Conservation (phyloP, 2,113 vertebrate genomes). For the Dolichotis patagonum region DNA sequence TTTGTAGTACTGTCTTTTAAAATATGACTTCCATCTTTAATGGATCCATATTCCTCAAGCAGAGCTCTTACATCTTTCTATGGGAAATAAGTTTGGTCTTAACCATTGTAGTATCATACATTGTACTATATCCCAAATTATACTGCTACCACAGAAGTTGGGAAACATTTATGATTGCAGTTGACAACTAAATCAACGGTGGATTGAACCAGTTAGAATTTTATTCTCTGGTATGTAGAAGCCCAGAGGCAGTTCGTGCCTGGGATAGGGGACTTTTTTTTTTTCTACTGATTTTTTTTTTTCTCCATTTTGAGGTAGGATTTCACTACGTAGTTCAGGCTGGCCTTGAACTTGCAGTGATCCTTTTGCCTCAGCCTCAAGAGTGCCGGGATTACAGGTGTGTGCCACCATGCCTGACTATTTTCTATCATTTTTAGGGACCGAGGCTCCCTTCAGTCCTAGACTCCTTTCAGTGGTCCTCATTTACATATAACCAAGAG, state of each 20-base stretch:
- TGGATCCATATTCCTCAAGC: conserved; percentile 12
- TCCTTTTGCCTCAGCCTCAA: neutral
- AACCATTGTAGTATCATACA: neutral
- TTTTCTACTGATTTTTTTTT: too few relatives aligned
- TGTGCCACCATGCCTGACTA: neutral
- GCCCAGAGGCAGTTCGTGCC: neutral
- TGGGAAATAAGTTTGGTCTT: neutral
- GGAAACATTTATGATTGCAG: neutral
- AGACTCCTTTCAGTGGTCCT: neutral
- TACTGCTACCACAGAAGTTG: neutral
- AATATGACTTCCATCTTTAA: conserved; percentile 47
- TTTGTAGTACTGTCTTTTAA: conserved; percentile 18
- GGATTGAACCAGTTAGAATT: neutral
- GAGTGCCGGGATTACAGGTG: neutral
- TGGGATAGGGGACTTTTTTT: neutral
- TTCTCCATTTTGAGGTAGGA: neutral
- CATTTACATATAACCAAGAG: conserved; percentile 16
- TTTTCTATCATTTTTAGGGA: neutral
- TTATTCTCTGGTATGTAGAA: neutral
- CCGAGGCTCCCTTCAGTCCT: neutral
- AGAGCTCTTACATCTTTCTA: neutral
- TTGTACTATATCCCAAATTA: neutral
- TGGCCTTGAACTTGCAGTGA: neutral
- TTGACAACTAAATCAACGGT: conserved; percentile 3
- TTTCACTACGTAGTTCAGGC: neutral